These are phyloP conservation scores for Steinernema scapterisci DNA, from an alignment of 2,888 invertebrate species.

Conservation along the genomic window DNA sequence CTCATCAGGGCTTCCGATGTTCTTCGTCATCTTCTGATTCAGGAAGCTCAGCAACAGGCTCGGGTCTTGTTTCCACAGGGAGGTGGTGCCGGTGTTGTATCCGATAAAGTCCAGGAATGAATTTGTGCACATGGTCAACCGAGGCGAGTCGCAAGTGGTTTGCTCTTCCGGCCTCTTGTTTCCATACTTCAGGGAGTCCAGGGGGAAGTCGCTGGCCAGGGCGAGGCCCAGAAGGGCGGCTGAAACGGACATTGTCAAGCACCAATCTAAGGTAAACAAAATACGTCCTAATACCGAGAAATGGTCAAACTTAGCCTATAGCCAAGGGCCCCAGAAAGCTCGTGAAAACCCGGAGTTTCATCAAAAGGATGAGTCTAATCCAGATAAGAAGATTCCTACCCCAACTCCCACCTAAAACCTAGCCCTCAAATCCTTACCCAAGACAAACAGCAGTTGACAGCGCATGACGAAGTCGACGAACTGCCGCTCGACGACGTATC, in stretches of 20 bases:
- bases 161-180: background rate
- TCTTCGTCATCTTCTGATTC: background rate
- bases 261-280: no score
- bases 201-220: no score
- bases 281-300: no score
- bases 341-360: no score
- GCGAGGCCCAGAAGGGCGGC: no score
- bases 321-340: no score
- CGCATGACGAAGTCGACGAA: slow-evolving; percentile 3
- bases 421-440: background rate
- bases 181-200: no score
- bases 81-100: background rate
- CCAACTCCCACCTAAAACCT: no score
- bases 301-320: no score
- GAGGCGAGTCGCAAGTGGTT: background rate
- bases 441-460: background rate
- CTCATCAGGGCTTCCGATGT: background rate
- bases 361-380: no score
- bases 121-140: background rate
- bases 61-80: background rate
- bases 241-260: no score
- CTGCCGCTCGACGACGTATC: background rate
- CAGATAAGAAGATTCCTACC: no score
- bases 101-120: background rate
- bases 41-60: background rate